Percentiles rank a stretch among this genome's conserved stretches.
Evolutionary conservation across 2,113 vertebrate species (phyloP).

Genomic region (Amphiprion ocellaris): DNA sequence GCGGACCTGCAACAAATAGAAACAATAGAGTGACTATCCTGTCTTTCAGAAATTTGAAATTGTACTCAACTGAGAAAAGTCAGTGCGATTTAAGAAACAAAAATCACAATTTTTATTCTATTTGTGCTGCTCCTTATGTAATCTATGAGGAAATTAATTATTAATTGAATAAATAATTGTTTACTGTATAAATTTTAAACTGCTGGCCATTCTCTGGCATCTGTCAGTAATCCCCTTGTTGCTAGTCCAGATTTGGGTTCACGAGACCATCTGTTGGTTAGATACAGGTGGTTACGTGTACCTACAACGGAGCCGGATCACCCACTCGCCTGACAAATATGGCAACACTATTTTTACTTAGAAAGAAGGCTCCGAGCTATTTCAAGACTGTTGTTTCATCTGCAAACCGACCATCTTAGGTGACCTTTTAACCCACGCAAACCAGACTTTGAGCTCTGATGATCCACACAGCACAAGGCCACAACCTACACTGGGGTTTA

Average conservation of each 20-base stretch:
- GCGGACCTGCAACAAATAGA: conserved; percentile 82
- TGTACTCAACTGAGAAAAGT: neutral
- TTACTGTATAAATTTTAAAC: too few species aligned
- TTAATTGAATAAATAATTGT: neutral
- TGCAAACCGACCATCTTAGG: conserved; percentile 7
- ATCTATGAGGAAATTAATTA: neutral
- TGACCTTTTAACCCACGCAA: conserved; percentile 4
- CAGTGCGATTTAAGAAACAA: neutral
- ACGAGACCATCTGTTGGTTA: conserved; percentile 39
- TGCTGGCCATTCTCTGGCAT: neutral
- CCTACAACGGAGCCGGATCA: conserved; percentile 23
- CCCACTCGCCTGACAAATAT: conserved; percentile 40
- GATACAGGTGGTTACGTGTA: conserved; percentile 41
- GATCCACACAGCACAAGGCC: neutral
- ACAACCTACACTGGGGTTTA: neutral
- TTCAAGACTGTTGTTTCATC: conserved; percentile 44
- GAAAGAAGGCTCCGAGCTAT: conserved; percentile 17
- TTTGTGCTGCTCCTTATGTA: conserved; percentile 1
- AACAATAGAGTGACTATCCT: conserved; percentile 68
- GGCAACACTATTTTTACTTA: conserved; percentile 26
- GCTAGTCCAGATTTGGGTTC: neutral
- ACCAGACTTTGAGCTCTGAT: neutral
- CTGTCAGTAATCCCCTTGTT: conserved; percentile 3
- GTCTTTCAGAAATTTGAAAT: neutral
- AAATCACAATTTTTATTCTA: neutral